Evolutionary conservation across 2,797 vertebrate genomes (phyloP).

Genomic region (Lithobates pipiens): DNA sequence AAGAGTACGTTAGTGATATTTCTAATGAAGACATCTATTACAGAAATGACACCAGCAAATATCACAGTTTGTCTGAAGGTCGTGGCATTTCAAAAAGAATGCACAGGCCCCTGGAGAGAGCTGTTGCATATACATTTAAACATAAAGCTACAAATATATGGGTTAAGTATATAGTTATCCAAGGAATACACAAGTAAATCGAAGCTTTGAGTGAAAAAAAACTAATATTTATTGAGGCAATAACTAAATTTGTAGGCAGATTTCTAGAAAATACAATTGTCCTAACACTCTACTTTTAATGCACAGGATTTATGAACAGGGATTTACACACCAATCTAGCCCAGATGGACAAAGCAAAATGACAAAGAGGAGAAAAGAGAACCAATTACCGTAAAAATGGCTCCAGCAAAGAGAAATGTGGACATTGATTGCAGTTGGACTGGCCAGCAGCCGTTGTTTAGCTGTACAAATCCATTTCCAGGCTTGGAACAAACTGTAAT

Average conservation of each 20-base stretch:
- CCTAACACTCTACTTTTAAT: neutral
- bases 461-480: neutral
- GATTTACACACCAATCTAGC: neutral
- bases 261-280: neutral
- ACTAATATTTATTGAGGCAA: neutral
- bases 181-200: no score
- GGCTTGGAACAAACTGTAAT: neutral
- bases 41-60: no score
- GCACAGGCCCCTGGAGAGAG: no score
- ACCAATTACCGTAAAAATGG: constrained; percentile 7
- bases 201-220: neutral
- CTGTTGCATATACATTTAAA: no score
- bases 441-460: neutral
- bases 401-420: constrained; percentile 8
- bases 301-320: neutral
- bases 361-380: constrained; percentile 1
- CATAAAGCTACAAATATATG: no score
- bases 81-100: no score
- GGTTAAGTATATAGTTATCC: no score
- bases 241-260: neutral
- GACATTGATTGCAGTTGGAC: constrained; percentile 8
- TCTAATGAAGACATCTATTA: no score
- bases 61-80: no score
- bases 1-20: no score
- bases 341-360: constrained; percentile 2